Conservation (phyloP, 2,113 vertebrate species). For the Charina bottae region DNA sequence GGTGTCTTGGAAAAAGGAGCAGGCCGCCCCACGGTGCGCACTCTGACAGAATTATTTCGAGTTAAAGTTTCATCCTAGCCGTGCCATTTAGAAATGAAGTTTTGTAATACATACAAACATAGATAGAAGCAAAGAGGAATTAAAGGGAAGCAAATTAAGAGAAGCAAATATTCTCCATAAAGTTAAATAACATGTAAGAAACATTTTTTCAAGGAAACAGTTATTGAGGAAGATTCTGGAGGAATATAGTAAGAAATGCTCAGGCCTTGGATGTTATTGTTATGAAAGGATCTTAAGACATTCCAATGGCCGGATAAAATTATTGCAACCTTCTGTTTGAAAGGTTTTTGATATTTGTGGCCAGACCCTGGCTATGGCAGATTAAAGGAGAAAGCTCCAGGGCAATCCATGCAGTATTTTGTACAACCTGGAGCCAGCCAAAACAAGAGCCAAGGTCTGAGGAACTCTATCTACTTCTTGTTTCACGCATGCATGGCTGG, state of each 20-base stretch:
- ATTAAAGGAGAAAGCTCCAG: not conserved
- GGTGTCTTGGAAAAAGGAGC: too few relatives aligned
- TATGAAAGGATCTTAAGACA: not conserved
- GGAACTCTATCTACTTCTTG: not conserved
- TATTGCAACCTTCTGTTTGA: not conserved
- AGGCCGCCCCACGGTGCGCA: too few relatives aligned
- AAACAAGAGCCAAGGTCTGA: not conserved
- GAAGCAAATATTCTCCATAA: not conserved
- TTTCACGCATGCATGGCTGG: not conserved
- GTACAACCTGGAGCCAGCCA: not conserved
- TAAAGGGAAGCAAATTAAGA: not conserved
- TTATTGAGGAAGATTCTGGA: not conserved
- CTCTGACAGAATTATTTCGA: too few relatives aligned
- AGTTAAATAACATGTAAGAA: not conserved
- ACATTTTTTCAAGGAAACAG: not conserved
- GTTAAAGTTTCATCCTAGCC: not conserved
- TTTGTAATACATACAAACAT: not conserved
- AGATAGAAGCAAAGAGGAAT: not conserved
- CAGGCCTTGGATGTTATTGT: not conserved
- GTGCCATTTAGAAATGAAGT: not conserved
- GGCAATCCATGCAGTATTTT: not conserved
- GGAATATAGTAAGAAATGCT: not conserved
- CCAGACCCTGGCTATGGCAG: not conserved
- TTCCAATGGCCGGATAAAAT: not conserved
- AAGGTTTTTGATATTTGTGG: not conserved